Evolutionary conservation across 2,113 vertebrate genomes (phyloP).

Genomic region (Athene noctua): DNA sequence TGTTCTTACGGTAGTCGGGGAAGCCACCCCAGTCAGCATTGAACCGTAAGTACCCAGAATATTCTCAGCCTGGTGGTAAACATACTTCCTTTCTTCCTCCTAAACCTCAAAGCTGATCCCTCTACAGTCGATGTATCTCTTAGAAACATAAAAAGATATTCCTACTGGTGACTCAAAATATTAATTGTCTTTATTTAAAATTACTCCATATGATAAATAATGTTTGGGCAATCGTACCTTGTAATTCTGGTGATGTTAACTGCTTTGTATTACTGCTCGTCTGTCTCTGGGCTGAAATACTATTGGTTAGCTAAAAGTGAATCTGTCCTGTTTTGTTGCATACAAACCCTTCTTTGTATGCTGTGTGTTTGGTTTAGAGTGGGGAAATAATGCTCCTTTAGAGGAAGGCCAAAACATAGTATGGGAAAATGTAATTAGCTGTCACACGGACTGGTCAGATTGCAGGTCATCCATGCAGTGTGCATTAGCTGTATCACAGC

Average conservation of each 20-base stretch:
- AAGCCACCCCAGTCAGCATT: constrained; percentile 95
- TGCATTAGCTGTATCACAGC: not conserved
- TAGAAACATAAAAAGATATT: not conserved
- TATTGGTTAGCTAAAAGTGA: not conserved
- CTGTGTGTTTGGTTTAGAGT: not conserved
- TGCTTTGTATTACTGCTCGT: not conserved
- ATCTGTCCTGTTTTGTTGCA: not conserved
- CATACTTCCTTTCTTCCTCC: not conserved
- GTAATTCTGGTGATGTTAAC: not conserved
- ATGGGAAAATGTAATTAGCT: not conserved
- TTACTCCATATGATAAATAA: not conserved
- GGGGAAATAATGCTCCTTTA: not conserved
- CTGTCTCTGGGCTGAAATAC: not conserved
- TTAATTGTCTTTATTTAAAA: not conserved
- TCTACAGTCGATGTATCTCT: not conserved
- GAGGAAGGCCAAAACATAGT: not conserved
- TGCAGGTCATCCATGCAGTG: fast-evolving
- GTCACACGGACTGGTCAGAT: not conserved
- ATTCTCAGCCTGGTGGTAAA: not conserved
- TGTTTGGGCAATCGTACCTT: not conserved
- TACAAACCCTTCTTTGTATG: not conserved
- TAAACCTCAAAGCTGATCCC: not conserved
- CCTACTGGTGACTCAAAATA: not conserved
- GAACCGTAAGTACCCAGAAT: constrained; percentile 89
- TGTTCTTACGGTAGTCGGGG: constrained; percentile 86